phyloP scores from a whole-genome alignment of 1,140 invertebrate species.

The Drosophila lowei region DNA sequence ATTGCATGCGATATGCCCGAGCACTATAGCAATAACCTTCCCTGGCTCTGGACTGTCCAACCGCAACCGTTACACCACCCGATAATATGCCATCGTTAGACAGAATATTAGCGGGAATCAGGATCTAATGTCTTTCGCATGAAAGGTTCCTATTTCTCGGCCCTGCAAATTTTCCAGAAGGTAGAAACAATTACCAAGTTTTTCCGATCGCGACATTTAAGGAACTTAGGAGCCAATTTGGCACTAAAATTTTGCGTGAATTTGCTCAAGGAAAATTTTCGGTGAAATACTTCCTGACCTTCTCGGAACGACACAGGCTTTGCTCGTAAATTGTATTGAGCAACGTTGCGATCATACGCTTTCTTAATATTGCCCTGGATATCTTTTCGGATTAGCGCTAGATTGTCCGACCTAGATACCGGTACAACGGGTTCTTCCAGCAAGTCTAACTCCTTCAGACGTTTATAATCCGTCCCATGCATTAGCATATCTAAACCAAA shows the following conservation, averaged over 20 bases:
- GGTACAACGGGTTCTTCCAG: background rate
- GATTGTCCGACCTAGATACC: too few relatives aligned
- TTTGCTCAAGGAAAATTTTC: background rate
- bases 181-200: constrained; percentile 12
- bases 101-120: constrained; percentile 19
- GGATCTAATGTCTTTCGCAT: background rate
- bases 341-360: too few relatives aligned
- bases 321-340: too few relatives aligned
- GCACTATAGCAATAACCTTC: too few relatives aligned
- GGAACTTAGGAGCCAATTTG: constrained; percentile 7
- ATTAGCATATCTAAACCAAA: constrained; percentile 28
- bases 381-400: background rate
- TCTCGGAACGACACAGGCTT: too few relatives aligned
- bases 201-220: constrained; percentile 5
- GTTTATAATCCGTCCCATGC: background rate
- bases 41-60: too few relatives aligned
- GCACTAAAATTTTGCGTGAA: constrained; percentile 17
- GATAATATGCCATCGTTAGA: background rate
- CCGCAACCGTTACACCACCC: too few relatives aligned
- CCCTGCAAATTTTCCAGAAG: constrained; percentile 13
- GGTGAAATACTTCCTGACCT: too few relatives aligned
- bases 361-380: background rate
- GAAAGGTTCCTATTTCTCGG: constrained; percentile 4
- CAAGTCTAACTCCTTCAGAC: background rate
- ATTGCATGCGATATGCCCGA: too few relatives aligned